Conservation (phyloP, 1,140 invertebrate species). For the Drosophila setifemur region DNA sequence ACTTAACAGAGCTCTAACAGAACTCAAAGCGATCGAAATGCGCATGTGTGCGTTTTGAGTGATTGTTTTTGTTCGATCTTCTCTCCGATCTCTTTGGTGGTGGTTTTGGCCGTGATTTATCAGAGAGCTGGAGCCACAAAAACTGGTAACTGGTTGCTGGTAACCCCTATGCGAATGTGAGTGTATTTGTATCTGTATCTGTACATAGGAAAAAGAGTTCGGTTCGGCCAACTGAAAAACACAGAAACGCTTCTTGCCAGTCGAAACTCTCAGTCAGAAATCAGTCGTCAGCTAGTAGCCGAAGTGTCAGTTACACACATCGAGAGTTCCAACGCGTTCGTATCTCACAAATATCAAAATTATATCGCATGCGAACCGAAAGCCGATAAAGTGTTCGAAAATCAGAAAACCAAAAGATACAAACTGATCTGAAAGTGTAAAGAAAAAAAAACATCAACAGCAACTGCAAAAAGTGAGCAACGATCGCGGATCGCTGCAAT, state of each 20-base stretch:
- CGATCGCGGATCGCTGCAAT: constrained; percentile 49
- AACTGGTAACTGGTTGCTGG: constrained; percentile 31
- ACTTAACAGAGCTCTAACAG: constrained; percentile 30
- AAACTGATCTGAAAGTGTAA: constrained; percentile 13
- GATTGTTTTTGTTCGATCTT: constrained; percentile 25
- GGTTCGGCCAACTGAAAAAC: constrained; percentile 52
- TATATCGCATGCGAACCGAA: constrained; percentile 1
- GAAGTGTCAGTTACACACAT: constrained; percentile 78
- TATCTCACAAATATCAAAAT: no score
- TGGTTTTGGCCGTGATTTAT: constrained; percentile 57
- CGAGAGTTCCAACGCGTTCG: constrained; percentile 19
- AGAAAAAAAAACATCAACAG: constrained; percentile 4
- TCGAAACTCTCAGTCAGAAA: constrained; percentile 62
- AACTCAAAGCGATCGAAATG: constrained; percentile 2
- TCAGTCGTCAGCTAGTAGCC: constrained; percentile 80
- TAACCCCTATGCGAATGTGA: background rate
- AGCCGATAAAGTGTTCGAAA: constrained; percentile 13
- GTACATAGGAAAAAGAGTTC: constrained; percentile 54
- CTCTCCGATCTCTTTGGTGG: constrained; percentile 20
- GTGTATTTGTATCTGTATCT: constrained; percentile 23
- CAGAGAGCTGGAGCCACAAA: constrained; percentile 39
- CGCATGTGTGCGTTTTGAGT: constrained; percentile 23
- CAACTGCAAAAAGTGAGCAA: constrained; percentile 32
- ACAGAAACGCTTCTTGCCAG: constrained; percentile 79
- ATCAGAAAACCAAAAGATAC: constrained; percentile 14